Evolutionary conservation across 1,140 invertebrate species (phyloP).

Genomic region (Cydia amplana): DNA sequence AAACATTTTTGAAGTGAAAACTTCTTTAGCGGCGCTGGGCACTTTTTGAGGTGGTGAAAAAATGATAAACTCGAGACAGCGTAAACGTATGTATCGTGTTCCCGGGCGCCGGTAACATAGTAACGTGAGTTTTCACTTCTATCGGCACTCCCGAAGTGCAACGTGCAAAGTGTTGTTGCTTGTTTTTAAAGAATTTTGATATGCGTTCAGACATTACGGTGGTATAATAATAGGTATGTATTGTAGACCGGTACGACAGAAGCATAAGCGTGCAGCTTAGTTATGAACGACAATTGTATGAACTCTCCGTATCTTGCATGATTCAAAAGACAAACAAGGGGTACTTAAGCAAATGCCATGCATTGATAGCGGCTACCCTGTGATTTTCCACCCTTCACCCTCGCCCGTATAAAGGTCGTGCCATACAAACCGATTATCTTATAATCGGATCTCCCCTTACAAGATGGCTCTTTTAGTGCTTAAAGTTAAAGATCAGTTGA

Average conservation of each 20-base stretch:
- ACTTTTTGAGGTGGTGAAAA: too few relatives aligned
- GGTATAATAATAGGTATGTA: background rate
- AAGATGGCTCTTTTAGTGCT: background rate
- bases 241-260: background rate
- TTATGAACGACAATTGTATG: background rate
- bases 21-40: too few relatives aligned
- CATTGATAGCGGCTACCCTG: slow-evolving; percentile 7
- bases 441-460: background rate
- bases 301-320: background rate
- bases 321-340: slow-evolving; percentile 7
- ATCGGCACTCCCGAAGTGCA: too few relatives aligned
- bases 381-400: slow-evolving; percentile 26
- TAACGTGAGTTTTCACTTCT: too few relatives aligned
- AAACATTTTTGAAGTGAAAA: too few relatives aligned
- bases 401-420: slow-evolving; percentile 21
- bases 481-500: background rate
- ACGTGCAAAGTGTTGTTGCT: too few relatives aligned
- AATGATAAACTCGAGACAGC: too few relatives aligned
- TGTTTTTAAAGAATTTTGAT: background rate
- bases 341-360: slow-evolving; percentile 11
- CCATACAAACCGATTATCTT: slow-evolving; percentile 9
- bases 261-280: background rate
- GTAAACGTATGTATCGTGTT: too few relatives aligned
- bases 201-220: background rate
- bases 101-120: too few relatives aligned